Evolutionary conservation across 1,140 invertebrate species (phyloP).

Genomic region (Aphidius ervi): DNA sequence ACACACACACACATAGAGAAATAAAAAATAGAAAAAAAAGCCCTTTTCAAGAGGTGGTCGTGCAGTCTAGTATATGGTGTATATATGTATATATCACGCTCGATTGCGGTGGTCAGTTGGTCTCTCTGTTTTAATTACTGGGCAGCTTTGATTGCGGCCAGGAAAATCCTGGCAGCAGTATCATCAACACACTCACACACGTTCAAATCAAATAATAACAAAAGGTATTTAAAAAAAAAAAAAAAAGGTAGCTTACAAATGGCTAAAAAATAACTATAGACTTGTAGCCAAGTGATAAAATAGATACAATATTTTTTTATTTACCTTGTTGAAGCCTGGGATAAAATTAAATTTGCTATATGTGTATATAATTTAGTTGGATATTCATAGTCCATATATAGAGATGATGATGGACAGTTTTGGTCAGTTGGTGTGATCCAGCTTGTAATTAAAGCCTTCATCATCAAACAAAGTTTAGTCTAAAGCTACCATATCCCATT

Average conservation of each 20-base stretch:
- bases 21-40: conserved; percentile 1
- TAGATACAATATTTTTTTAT: too few species aligned
- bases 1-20: conserved; percentile 8
- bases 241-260: too few species aligned
- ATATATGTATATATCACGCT: conserved; percentile 18
- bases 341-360: too few species aligned
- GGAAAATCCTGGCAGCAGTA: conserved; percentile 2
- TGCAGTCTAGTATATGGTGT: background rate
- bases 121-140: conserved; percentile 26
- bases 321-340: too few species aligned
- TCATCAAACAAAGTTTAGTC: conserved; percentile 23
- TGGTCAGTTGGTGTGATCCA: conserved; percentile 24
- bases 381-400: too few species aligned
- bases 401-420: background rate
- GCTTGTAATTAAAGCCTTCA: conserved; percentile 27
- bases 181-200: background rate
- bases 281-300: too few species aligned
- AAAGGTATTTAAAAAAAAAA: too few species aligned
- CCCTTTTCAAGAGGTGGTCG: conserved; percentile 17
- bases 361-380: too few species aligned
- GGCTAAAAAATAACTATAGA: too few species aligned
- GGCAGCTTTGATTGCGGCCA: conserved; percentile 25
- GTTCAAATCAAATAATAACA: background rate
- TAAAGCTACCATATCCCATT: conserved; percentile 4
- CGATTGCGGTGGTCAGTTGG: conserved; percentile 21